Percentiles rank a stretch among this genome's conserved stretches.
phyloP scores from a whole-genome alignment of 2,797 vertebrate genomes.

The Tarsius wallacei region DNA sequence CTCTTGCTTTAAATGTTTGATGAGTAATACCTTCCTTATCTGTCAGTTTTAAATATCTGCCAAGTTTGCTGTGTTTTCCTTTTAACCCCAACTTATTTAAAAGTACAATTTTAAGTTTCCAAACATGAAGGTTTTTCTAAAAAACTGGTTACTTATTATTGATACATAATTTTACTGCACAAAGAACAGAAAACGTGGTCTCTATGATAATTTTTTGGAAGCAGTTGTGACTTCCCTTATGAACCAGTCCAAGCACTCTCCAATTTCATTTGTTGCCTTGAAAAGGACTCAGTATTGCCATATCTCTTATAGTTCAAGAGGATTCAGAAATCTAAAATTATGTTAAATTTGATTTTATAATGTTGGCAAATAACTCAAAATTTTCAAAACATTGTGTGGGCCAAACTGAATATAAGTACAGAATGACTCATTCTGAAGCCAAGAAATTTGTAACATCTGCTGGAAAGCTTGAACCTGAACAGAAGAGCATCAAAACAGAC shows the following conservation, averaged over 20 bases:
- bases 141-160: background rate
- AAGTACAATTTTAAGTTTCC: constrained; percentile 6
- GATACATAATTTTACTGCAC: background rate
- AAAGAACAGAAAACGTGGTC: background rate
- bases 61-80: background rate
- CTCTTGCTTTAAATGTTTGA: background rate
- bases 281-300: background rate
- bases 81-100: background rate
- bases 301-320: background rate
- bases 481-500: background rate
- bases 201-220: constrained; percentile 12
- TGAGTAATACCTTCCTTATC: background rate
- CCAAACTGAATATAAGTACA: background rate
- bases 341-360: constrained; percentile 6
- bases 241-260: background rate
- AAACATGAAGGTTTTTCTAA: background rate
- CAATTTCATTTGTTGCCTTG: background rate
- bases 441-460: background rate
- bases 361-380: background rate
- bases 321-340: background rate
- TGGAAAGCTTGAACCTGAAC: background rate
- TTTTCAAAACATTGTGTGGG: background rate
- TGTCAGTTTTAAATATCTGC: constrained; percentile 24
- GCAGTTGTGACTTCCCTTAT: background rate
- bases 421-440: background rate